These are phyloP conservation scores for human (Homo sapiens) DNA, from an alignment of 2,113 vertebrate genomes.

Conservation along the genomic window GRCh38 chr11:26214001-26214500, in stretches of 20 bases:
- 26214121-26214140: neutral
- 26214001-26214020: conserved; percentile 1
- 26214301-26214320: neutral
- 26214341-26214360: neutral
- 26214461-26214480: neutral
- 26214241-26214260: neutral
- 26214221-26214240: neutral
- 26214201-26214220: neutral
- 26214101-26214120: neutral
- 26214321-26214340: neutral
- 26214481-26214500: neutral
- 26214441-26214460: neutral
- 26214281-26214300: neutral
- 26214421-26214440: neutral
- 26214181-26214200: neutral
- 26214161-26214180: neutral
- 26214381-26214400: neutral
- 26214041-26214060: neutral
- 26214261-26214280: neutral
- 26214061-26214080: neutral
- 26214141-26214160: neutral
- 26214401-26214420: neutral
- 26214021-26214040: neutral
- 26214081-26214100: neutral
- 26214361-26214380: neutral